Percentiles rank a stretch among this genome's conserved stretches.
Evolutionary conservation across 2,113 vertebrate species (phyloP).

Genomic region (Dendropsophus ebraccatus): DNA sequence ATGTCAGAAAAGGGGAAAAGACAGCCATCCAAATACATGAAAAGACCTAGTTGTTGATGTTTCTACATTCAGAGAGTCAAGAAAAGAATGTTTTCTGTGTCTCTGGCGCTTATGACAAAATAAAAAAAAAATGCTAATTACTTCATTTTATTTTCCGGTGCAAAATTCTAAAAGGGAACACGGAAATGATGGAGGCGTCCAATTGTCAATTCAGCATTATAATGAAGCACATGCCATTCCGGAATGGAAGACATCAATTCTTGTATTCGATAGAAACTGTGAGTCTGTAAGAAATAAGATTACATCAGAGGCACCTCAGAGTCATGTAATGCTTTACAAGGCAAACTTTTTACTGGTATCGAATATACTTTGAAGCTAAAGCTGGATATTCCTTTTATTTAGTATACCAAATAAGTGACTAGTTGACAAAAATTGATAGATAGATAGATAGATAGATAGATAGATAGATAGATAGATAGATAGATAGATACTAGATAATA

Average conservation of each 20-base stretch:
- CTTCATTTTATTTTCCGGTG: background rate
- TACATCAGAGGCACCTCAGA: background rate
- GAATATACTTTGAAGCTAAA: background rate
- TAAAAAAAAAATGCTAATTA: conserved; percentile 25
- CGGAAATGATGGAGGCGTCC: background rate
- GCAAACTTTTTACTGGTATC: background rate
- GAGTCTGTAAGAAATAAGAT: background rate
- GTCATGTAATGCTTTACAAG: too few relatives aligned
- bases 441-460: too few relatives aligned
- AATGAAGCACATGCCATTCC: background rate
- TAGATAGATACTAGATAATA: too few relatives aligned
- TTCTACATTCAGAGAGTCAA: conserved; percentile 34
- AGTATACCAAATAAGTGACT: background rate
- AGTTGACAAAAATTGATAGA: too few relatives aligned
- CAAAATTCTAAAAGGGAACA: conserved; percentile 21
- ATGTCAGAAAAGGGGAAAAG: conserved; percentile 52
- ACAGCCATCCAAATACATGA: conserved; percentile 52
- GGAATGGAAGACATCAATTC: background rate
- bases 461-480: too few relatives aligned
- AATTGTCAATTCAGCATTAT: background rate
- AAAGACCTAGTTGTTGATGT: conserved; percentile 29
- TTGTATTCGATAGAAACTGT: background rate
- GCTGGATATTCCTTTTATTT: background rate
- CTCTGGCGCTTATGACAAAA: background rate
- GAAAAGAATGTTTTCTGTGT: conserved; percentile 4